These are phyloP conservation scores for Boloria euphrosyne DNA, from an alignment of 2,888 invertebrate genomes.

Conservation along the genomic window DNA sequence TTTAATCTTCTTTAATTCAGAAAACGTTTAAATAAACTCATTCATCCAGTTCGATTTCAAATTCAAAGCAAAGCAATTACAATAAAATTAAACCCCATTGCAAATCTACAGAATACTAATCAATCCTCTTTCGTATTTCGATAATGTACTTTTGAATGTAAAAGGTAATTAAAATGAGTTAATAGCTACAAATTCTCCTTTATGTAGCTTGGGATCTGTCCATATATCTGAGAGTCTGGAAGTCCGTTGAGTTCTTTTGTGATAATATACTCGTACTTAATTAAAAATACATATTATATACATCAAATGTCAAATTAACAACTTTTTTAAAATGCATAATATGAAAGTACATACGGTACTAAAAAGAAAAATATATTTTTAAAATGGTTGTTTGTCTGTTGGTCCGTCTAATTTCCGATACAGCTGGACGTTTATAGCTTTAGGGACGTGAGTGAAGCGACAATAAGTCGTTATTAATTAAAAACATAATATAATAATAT, in stretches of 20 bases:
- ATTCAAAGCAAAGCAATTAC: slow-evolving; percentile 23
- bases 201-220: slow-evolving; percentile 18
- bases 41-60: slow-evolving; percentile 22
- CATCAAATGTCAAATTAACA: too few species aligned
- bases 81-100: slow-evolving; percentile 31
- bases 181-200: slow-evolving; percentile 58
- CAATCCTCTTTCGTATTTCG: slow-evolving; percentile 21
- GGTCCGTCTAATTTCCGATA: too few species aligned
- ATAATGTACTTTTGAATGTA: slow-evolving; percentile 42
- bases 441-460: too few species aligned
- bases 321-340: too few species aligned
- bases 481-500: neutral
- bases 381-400: neutral
- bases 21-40: slow-evolving; percentile 24
- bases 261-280: too few species aligned
- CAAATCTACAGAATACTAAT: slow-evolving; percentile 24
- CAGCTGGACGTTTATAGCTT: too few species aligned
- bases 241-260: too few species aligned
- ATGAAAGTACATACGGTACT: neutral
- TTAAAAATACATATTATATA: too few species aligned
- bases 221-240: too few species aligned
- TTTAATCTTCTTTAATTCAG: slow-evolving; percentile 6
- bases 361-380: neutral
- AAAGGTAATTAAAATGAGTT: slow-evolving; percentile 70
- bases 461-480: neutral